Conservation (phyloP, 2,888 invertebrate species). For the Philereme transversata region DNA sequence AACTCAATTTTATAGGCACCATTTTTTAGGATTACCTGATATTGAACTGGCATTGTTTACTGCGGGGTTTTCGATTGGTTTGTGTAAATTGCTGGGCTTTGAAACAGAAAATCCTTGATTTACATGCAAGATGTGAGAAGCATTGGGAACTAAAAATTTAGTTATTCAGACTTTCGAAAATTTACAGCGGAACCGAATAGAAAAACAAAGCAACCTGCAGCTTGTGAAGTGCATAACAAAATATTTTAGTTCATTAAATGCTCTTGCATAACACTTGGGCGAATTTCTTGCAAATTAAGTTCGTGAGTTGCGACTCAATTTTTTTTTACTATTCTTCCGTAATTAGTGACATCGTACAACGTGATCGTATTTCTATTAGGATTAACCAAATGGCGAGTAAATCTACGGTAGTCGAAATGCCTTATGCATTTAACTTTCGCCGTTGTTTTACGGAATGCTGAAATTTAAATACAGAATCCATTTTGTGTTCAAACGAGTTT, state of each 20-base stretch:
- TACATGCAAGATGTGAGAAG: slow-evolving; percentile 7
- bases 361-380: slow-evolving; percentile 33
- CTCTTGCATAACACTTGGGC: slow-evolving; percentile 16
- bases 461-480: slow-evolving; percentile 84
- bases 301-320: slow-evolving; percentile 20
- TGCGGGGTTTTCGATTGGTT: slow-evolving; percentile 10
- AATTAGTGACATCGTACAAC: slow-evolving; percentile 26
- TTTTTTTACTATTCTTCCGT: slow-evolving; percentile 22
- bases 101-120: slow-evolving; percentile 11
- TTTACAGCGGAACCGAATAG: too few species aligned
- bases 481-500: slow-evolving; percentile 84
- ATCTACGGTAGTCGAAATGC: slow-evolving; percentile 63
- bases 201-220: neutral
- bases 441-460: slow-evolving; percentile 80
- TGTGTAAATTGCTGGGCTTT: slow-evolving; percentile 11
- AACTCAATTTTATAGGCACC: slow-evolving; percentile 47
- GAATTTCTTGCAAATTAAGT: slow-evolving; percentile 25
- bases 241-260: slow-evolving; percentile 16
- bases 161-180: neutral
- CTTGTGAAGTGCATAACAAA: slow-evolving; percentile 6
- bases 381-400: slow-evolving; percentile 49
- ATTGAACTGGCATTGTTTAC: slow-evolving; percentile 25
- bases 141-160: neutral
- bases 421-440: slow-evolving; percentile 76
- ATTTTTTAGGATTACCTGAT: slow-evolving; percentile 40